Evolutionary conservation across 2,113 vertebrate genomes (phyloP), one percentile per base, ranked within the genome.

Genomic region (Chaetura pelagica): DNA sequence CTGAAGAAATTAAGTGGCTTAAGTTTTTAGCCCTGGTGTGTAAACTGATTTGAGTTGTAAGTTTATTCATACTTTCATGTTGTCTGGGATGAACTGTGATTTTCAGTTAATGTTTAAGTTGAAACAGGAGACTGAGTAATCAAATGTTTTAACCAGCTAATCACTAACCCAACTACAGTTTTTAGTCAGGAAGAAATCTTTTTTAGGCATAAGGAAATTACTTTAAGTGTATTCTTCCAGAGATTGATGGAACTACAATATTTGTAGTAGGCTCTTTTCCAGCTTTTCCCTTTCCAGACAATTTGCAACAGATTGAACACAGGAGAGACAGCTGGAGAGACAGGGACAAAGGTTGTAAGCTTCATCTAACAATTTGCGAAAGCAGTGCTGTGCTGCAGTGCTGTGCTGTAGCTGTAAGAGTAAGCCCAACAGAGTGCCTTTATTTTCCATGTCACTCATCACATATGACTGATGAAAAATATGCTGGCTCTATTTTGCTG

Each of bases 11-110:
- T 26, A 94, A 97, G 73, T 93, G 95, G 93, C 91, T 97, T 11
- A 97, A 97, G 81, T 95, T 98, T 96, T 96, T 97, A 95, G 95
- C 80, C 34, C 84, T 97, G 44, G 71, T 89, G 18, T 96, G 92
- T 81, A 97, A 97, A 80, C 94, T 96, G 67, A 90, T 97, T 40
- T 84, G 97, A 95, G 96, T 91, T 86, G 79, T 96, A 95, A 97
- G 94, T 94, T 78, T 44, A 51, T 90, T 84, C 46, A 32, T 7
- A 24, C 5, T 58, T 76, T 51, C 63, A 42, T 27, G 38, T 30
- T 62, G 26, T 40, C 20, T 19, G 90, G 63, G 44, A 63, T 78
- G 35, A 81, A 69, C 23, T 74, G 18, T 79, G 49, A 87, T 86
- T 83, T 26, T 91, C n/a, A 91, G 57, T 63, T 64, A 66, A 35